Evolutionary conservation across 64 coral and sea anemone genomes (phyloP), one percentile per base, ranked within the genome.

Genomic region (Dendrophyllia cribrosa): DNA sequence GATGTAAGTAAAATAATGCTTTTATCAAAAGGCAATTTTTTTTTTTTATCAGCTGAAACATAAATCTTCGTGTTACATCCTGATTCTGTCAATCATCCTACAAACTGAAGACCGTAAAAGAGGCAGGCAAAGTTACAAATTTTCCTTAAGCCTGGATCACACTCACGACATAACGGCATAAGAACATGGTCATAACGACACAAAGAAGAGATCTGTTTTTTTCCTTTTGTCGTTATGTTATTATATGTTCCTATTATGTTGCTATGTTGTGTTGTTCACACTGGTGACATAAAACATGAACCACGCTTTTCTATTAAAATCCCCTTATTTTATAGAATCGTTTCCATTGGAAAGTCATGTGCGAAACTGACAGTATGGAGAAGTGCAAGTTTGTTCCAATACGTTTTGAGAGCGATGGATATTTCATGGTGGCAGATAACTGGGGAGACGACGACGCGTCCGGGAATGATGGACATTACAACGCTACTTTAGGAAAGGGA

Each of bases 331-430:
- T 86, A 9, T 69, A 86, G 82, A 62, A 44, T 46, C 21, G 55
- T n/a, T 68, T 86, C 24, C 64, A 66, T 62, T 86, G 82, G 82
- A 86, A 86, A 44, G 11, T 86, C 3, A 63, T 70, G 82, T 86
- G 61, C 43, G 82, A 66, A 19, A 50, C 62, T 62, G 59, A 86
- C 11, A 86, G 5, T 7, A 45, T 86, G 82, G 59, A 68, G 15
- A 66, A 86, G 43, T 86, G 82, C 49, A 66, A 86, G 34, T 58
- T 86, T 65, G 59, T 86, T 49, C 82, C 82, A n/a, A 23, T 86
- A 86, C 82, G 59, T 45, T 86, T 86, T 86, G 82, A 86, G 63
- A 66, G 82, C 59, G 82, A 86, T 16, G 82, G 82, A 6, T 86
- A 19, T 17, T 19, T 86, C n/a, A 43, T 86, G 82, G 61, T 66